Evolutionary conservation across 2,888 invertebrate species (phyloP).

Genomic region (Drosophila anceps): DNA sequence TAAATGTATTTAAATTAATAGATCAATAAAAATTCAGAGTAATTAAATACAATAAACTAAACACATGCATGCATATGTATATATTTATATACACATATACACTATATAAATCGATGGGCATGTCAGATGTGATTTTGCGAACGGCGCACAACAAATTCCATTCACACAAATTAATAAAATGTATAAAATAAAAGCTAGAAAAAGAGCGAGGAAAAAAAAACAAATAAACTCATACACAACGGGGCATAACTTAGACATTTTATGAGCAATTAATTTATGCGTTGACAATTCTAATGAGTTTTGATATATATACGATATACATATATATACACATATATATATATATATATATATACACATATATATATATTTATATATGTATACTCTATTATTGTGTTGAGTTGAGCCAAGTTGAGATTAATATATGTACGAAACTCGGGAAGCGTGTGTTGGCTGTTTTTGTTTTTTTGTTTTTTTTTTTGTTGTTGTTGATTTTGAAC

Average conservation of each 20-base stretch:
- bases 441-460: conserved; percentile 51
- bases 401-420: conserved; percentile 32
- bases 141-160: conserved; percentile 41
- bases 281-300: conserved; percentile 84
- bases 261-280: conserved; percentile 84
- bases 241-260: conserved; percentile 78
- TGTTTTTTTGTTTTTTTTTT: conserved; percentile 4
- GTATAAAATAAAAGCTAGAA: conserved; percentile 32
- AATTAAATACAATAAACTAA: conserved; percentile 37
- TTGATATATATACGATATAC: conserved; percentile 68
- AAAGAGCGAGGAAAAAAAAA: conserved; percentile 4
- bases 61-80: conserved; percentile 3
- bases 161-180: conserved; percentile 52
- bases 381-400: conserved; percentile 23
- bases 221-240: conserved; percentile 58
- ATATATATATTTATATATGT: conserved; percentile 45
- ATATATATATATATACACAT: conserved; percentile 29
- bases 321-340: conserved; percentile 54
- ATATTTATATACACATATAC: conserved; percentile 34
- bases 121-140: conserved; percentile 47
- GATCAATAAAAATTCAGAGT: conserved; percentile 40
- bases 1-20: conserved; percentile 28
- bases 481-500: conserved; percentile 46
- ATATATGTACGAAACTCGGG: conserved; percentile 37
- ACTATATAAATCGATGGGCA: conserved; percentile 31